A percentile compares a stretch with the other conserved stretches of the same genome.
phyloP scores from a whole-genome alignment of 2,113 vertebrate genomes.

The Herpailurus yagouaroundi region DNA sequence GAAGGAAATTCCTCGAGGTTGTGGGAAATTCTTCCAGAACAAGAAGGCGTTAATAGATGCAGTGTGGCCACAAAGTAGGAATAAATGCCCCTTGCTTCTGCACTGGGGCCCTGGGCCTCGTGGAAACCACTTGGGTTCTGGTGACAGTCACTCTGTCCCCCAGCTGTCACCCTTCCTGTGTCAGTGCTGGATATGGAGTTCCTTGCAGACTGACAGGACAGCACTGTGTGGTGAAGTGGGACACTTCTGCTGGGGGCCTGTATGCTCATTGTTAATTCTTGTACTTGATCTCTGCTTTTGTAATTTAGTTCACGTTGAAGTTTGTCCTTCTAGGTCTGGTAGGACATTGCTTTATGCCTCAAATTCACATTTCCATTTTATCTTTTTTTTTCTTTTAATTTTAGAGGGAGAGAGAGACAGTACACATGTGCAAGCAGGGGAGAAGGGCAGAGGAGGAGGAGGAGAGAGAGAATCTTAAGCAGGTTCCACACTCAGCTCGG shows the following conservation, averaged over 20 bases:
- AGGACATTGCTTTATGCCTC: not conserved
- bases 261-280: not conserved
- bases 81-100: not conserved
- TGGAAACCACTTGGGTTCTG: not conserved
- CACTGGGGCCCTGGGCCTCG: not conserved
- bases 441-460: no score
- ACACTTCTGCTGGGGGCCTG: not conserved
- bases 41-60: not conserved
- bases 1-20: not conserved
- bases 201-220: not conserved
- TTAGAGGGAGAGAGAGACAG: no score
- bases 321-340: not conserved
- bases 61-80: not conserved
- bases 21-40: conserved; percentile 11
- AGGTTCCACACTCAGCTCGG: no score
- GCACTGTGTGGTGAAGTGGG: fast-evolving
- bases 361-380: not conserved
- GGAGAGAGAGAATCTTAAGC: no score
- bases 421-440: no score
- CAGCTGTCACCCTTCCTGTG: not conserved
- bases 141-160: not conserved
- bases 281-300: not conserved
- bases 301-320: not conserved
- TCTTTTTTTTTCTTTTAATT: not conserved
- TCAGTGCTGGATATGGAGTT: not conserved